phyloP scores from a whole-genome alignment of 2,888 invertebrate genomes.

The Plagodis dolabraria region DNA sequence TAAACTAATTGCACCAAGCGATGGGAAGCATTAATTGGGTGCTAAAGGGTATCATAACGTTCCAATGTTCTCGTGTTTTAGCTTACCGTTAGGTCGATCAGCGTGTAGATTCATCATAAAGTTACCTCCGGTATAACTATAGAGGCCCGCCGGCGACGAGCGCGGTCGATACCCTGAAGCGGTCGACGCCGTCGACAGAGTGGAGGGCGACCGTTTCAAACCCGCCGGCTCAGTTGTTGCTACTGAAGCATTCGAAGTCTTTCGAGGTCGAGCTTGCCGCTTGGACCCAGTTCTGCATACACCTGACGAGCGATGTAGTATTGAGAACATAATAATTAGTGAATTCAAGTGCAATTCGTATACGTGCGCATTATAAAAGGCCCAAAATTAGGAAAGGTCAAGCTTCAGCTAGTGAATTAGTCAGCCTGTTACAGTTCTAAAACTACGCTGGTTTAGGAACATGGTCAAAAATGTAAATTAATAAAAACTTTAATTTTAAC shows the following conservation, averaged over 20 bases:
- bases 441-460: too few relatives aligned
- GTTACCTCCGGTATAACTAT: conserved; percentile 88
- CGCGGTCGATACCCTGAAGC: conserved; percentile 86
- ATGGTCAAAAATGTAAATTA: too few relatives aligned
- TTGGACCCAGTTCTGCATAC: conserved; percentile 82
- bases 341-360: too few relatives aligned
- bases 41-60: too few relatives aligned
- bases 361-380: too few relatives aligned
- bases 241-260: conserved; percentile 66
- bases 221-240: conserved; percentile 58
- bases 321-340: conserved; percentile 15
- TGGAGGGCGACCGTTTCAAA: conserved; percentile 72
- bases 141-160: conserved; percentile 92
- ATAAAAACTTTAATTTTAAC: too few relatives aligned
- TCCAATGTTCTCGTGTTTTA: neutral
- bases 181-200: conserved; percentile 76
- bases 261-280: conserved; percentile 76
- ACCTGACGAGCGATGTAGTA: conserved; percentile 53
- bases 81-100: conserved; percentile 13
- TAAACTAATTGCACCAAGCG: neutral
- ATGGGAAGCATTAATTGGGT: neutral
- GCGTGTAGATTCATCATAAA: conserved; percentile 15
- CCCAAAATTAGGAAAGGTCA: too few relatives aligned
- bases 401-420: too few relatives aligned
- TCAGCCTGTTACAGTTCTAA: too few relatives aligned